These are phyloP conservation scores for Lithophane socia DNA, from an alignment of 2,888 invertebrate species.

Conservation along the genomic window DNA sequence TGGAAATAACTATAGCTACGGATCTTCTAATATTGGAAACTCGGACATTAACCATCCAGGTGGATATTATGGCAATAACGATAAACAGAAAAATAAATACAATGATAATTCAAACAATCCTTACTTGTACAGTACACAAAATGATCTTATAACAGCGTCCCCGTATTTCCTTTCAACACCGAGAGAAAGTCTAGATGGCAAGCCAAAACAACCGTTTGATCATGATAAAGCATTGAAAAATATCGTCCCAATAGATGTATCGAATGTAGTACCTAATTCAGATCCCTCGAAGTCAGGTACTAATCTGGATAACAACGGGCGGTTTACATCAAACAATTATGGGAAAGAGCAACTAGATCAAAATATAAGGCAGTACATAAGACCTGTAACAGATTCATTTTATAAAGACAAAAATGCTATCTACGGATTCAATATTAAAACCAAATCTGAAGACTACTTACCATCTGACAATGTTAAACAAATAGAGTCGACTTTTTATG, in stretches of 20 bases:
- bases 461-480: slow-evolving; percentile 75
- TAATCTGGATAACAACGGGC: slow-evolving; percentile 71
- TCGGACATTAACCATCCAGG: slow-evolving; percentile 62
- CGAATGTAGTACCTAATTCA: slow-evolving; percentile 83
- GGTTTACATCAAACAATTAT: slow-evolving; percentile 73
- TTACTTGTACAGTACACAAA: slow-evolving; percentile 74
- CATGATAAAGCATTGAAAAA: slow-evolving; percentile 88
- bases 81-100: slow-evolving; percentile 78
- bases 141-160: slow-evolving; percentile 81
- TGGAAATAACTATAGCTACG: slow-evolving; percentile 67
- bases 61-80: slow-evolving; percentile 73
- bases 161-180: slow-evolving; percentile 79
- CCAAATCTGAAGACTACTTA: slow-evolving; percentile 79
- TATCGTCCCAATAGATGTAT: slow-evolving; percentile 87
- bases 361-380: slow-evolving; percentile 78
- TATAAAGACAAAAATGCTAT: slow-evolving; percentile 86
- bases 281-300: slow-evolving; percentile 75
- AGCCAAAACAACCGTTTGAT: slow-evolving; percentile 84
- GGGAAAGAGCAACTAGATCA: slow-evolving; percentile 81
- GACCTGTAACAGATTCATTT: slow-evolving; percentile 82
- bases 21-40: slow-evolving; percentile 66
- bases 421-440: slow-evolving; percentile 82
- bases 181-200: slow-evolving; percentile 77
- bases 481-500: slow-evolving; percentile 74
- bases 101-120: slow-evolving; percentile 72